phyloP scores from a whole-genome alignment of 2,113 vertebrate genomes.

The Pterocles burchelli region DNA sequence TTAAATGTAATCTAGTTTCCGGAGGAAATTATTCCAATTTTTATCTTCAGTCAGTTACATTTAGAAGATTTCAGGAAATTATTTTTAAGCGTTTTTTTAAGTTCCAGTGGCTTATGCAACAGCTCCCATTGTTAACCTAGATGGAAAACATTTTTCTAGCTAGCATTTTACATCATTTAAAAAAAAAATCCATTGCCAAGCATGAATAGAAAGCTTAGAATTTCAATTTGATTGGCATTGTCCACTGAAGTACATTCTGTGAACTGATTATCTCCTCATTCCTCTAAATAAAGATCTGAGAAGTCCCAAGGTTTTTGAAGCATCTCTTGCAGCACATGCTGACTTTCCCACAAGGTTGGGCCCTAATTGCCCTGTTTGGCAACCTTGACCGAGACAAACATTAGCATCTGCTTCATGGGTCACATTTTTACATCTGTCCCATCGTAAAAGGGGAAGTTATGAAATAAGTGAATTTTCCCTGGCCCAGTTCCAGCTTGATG shows the following conservation, averaged over 20 bases:
- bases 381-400: rapidly evolving
- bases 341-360: neutral
- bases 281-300: neutral
- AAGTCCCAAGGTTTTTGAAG: neutral
- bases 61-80: slow-evolving; percentile 7
- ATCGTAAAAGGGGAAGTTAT: neutral
- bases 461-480: neutral
- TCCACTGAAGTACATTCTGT: neutral
- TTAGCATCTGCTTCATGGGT: neutral
- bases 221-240: neutral
- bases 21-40: neutral
- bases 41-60: neutral
- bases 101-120: neutral
- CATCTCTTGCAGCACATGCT: neutral
- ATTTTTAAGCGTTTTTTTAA: neutral
- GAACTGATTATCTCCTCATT: neutral
- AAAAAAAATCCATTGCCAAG: neutral
- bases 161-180: neutral
- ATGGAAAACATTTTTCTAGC: slow-evolving; percentile 11
- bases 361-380: neutral
- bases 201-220: neutral
- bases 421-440: neutral
- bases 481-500: neutral
- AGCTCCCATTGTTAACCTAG: slow-evolving; percentile 10
- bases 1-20: neutral